Percentiles rank a stretch among this genome's conserved stretches.
These are phyloP conservation scores for Papilio elwesi DNA, from an alignment of 2,888 invertebrate species.

Conservation along the genomic window DNA sequence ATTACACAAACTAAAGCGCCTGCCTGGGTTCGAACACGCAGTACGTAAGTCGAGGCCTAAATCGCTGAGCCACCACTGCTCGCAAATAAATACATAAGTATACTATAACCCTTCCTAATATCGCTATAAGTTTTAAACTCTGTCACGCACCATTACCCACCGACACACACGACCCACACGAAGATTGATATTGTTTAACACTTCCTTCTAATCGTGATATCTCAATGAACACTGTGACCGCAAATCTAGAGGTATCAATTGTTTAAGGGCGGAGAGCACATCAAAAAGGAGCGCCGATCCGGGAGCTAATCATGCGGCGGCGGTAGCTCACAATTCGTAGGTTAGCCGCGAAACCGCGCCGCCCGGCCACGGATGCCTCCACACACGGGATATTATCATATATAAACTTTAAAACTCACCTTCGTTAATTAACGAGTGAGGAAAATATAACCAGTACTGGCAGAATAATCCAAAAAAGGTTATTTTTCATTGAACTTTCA, in stretches of 20 bases:
- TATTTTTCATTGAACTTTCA: no score
- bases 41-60: no score
- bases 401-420: conserved; percentile 36
- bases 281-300: conserved; percentile 46
- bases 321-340: conserved; percentile 63
- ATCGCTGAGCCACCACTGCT: no score
- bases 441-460: not conserved
- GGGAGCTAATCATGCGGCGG: conserved; percentile 65
- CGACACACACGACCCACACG: no score
- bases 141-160: no score
- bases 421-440: conserved; percentile 34
- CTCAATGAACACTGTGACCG: not conserved
- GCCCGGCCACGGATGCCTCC: conserved; percentile 47
- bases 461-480: not conserved
- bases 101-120: no score
- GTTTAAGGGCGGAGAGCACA: conserved; percentile 40
- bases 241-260: conserved; percentile 2
- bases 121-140: no score
- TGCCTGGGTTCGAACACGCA: no score
- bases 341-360: conserved; percentile 62
- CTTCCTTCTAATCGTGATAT: not conserved
- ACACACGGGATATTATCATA: conserved; percentile 45
- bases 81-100: no score
- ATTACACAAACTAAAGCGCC: no score
- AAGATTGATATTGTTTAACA: no score